phyloP scores from a whole-genome alignment of 2,797 vertebrate genomes.

The Iguana delicatissima region DNA sequence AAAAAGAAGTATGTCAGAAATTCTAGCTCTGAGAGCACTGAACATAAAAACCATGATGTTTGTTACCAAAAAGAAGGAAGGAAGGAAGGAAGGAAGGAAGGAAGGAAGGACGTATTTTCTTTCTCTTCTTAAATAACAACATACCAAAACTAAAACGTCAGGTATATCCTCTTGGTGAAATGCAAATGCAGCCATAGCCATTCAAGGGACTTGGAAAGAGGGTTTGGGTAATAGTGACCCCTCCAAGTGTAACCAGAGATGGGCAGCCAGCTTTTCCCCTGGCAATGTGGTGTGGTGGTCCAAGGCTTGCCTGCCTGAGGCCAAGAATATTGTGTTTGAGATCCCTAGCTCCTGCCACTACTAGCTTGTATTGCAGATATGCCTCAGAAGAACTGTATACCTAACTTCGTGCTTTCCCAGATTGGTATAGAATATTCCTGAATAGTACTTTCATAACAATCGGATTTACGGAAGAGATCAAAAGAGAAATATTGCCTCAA shows the following conservation, averaged over 20 bases:
- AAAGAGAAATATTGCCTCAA: not conserved
- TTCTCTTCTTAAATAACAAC: too few relatives aligned
- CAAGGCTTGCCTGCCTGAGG: not conserved
- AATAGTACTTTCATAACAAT: not conserved
- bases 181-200: not conserved
- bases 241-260: not conserved
- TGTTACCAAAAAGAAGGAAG: too few relatives aligned
- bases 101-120: too few relatives aligned
- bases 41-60: too few relatives aligned
- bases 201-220: not conserved
- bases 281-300: not conserved
- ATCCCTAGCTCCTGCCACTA: too few relatives aligned
- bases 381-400: not conserved
- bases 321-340: not conserved
- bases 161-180: not conserved
- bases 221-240: not conserved
- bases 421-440: not conserved
- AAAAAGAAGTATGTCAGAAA: too few relatives aligned
- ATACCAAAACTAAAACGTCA: not conserved
- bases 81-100: too few relatives aligned
- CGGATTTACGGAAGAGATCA: conserved; percentile 30
- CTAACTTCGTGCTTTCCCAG: not conserved
- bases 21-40: too few relatives aligned
- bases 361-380: not conserved
- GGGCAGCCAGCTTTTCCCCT: not conserved